These are phyloP conservation scores for Zaprionus gabonicus DNA, from an alignment of 1,140 invertebrate genomes.

Conservation along the genomic window DNA sequence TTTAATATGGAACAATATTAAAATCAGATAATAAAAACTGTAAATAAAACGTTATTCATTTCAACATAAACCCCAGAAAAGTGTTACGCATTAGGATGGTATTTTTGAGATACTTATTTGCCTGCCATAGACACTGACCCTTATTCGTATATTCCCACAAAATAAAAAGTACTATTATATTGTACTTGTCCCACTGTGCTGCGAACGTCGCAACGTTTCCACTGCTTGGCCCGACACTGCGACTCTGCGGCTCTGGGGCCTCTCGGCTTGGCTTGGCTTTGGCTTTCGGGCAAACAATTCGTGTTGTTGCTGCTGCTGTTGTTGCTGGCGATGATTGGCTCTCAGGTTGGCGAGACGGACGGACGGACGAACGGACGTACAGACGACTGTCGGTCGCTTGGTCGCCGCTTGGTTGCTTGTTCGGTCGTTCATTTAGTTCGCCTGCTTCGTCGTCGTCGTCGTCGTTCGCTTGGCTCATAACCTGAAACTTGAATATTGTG, in stretches of 20 bases:
- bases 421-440: slow-evolving; percentile 36
- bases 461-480: slow-evolving; percentile 71
- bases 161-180: no score
- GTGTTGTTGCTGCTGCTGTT: slow-evolving; percentile 46
- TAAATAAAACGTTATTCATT: no score
- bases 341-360: slow-evolving; percentile 62
- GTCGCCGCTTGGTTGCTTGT: background rate
- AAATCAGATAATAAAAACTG: no score
- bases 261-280: slow-evolving; percentile 63
- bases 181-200: slow-evolving; percentile 44
- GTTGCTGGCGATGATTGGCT: slow-evolving; percentile 74
- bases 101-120: no score
- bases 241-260: slow-evolving; percentile 61
- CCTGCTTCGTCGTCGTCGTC: slow-evolving; percentile 15
- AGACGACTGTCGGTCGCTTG: slow-evolving; percentile 11
- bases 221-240: slow-evolving; percentile 55
- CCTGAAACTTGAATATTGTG: slow-evolving; percentile 83
- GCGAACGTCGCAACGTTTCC: slow-evolving; percentile 60
- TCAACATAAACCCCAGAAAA: no score
- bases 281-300: slow-evolving; percentile 78
- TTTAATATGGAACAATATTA: no score
- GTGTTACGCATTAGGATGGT: no score
- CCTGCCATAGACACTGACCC: no score
- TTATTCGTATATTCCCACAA: background rate
- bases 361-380: slow-evolving; percentile 10